A percentile compares a stretch with the other conserved stretches of the same genome.
phyloP scores from a whole-genome alignment of 2,113 vertebrate genomes.

The Gallinago jamesoni region DNA sequence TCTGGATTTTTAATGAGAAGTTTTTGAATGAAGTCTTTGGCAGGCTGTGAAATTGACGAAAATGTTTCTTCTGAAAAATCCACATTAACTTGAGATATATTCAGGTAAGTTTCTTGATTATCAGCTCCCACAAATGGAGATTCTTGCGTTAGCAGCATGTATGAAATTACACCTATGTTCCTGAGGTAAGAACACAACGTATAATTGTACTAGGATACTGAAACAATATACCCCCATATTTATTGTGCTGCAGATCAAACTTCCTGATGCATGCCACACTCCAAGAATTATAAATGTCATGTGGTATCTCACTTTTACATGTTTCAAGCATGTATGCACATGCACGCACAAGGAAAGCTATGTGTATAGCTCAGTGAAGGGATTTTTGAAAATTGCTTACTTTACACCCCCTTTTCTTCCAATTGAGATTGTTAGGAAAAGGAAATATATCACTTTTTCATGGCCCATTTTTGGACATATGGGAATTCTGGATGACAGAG shows the following conservation, averaged over 20 bases:
- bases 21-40: constrained; percentile 91
- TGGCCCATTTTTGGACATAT: not conserved
- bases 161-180: constrained; percentile 93
- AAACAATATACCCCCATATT: not conserved
- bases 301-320: not conserved
- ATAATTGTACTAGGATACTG: not conserved
- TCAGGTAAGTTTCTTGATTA: constrained; percentile 95
- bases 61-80: constrained; percentile 91
- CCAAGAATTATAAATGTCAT: not conserved
- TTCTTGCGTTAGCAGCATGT: constrained; percentile 93
- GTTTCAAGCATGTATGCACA: not conserved
- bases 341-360: not conserved
- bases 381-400: not conserved
- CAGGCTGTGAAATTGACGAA: constrained; percentile 86
- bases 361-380: not conserved
- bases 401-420: not conserved
- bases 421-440: not conserved
- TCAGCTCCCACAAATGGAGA: constrained; percentile 92
- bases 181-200: constrained; percentile 66
- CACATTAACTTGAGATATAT: constrained; percentile 95
- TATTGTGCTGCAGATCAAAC: not conserved
- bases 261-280: not conserved
- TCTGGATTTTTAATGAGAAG: constrained; percentile 91
- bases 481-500: not conserved
- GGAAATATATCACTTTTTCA: not conserved